Evolutionary conservation across 2,888 invertebrate genomes (phyloP).

Genomic region (Athalia cordata): DNA sequence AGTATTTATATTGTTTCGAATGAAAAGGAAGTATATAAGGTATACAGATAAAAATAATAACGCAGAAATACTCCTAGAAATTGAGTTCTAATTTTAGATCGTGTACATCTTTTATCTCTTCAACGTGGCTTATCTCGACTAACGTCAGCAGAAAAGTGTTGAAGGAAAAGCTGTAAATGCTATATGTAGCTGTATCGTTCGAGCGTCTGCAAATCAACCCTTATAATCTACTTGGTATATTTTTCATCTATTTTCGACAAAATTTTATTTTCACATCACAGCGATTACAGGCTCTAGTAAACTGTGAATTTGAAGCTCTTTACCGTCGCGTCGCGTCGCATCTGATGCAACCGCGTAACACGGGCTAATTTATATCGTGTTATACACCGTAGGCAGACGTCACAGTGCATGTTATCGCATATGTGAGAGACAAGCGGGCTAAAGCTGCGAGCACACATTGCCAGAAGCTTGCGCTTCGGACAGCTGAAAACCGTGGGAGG

Average conservation of each 20-base stretch:
- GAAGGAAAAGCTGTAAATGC: too few species aligned
- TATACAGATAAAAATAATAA: too few species aligned
- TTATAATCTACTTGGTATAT: too few species aligned
- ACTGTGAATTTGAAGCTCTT: background rate
- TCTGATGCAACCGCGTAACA: slow-evolving; percentile 33
- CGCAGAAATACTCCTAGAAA: too few species aligned
- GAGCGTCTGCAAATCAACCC: too few species aligned
- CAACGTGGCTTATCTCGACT: too few species aligned
- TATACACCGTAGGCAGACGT: background rate
- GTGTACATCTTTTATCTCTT: background rate
- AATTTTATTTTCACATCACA: too few species aligned
- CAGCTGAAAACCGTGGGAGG: background rate
- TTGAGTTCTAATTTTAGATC: slow-evolving; percentile 6
- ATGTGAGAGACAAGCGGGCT: background rate
- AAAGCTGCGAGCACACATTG: background rate
- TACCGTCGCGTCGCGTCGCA: background rate
- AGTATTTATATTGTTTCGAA: background rate
- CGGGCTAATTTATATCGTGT: slow-evolving; percentile 27
- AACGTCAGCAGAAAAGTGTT: too few species aligned
- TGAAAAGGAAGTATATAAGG: too few species aligned
- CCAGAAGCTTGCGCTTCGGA: background rate
- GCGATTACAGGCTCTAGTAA: background rate
- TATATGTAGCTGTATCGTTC: too few species aligned
- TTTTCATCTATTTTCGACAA: too few species aligned
- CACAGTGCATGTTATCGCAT: background rate